phyloP scores from a whole-genome alignment of 2,797 vertebrate genomes.

The Nothura maculosa region DNA sequence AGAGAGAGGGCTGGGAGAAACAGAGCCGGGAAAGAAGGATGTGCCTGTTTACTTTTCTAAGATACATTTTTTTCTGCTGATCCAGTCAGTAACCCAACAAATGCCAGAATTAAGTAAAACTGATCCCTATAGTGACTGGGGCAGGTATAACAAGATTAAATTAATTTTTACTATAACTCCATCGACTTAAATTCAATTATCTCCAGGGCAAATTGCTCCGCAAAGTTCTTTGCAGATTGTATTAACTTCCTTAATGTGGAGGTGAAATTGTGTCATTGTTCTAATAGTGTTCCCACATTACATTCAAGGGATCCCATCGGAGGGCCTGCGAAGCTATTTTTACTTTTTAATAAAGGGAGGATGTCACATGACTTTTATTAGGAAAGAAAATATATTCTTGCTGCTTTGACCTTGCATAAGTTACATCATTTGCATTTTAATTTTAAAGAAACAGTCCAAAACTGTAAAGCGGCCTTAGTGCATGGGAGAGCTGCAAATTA shows the following conservation, averaged over 20 bases:
- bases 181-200: conserved; percentile 32
- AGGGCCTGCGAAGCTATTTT: conserved; percentile 8
- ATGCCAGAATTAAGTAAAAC: conserved; percentile 8
- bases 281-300: background rate
- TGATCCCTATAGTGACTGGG: conserved; percentile 8
- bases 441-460: background rate
- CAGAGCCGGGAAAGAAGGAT: background rate
- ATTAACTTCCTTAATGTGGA: background rate
- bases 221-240: conserved; percentile 27
- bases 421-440: background rate
- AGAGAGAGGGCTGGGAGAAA: background rate
- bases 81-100: background rate
- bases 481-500: background rate
- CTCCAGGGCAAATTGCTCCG: background rate
- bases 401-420: background rate
- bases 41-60: conserved; percentile 3
- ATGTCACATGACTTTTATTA: background rate
- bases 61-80: conserved; percentile 1
- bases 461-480: rapidly evolving
- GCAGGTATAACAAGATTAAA: conserved; percentile 35
- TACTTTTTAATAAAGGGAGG: background rate
- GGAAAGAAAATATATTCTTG: background rate
- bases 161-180: conserved; percentile 30
- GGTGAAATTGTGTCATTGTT: conserved; percentile 2
- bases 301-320: conserved; percentile 10